Conservation (phyloP, 2,113 vertebrate genomes). For the Hippocampus comes region DNA sequence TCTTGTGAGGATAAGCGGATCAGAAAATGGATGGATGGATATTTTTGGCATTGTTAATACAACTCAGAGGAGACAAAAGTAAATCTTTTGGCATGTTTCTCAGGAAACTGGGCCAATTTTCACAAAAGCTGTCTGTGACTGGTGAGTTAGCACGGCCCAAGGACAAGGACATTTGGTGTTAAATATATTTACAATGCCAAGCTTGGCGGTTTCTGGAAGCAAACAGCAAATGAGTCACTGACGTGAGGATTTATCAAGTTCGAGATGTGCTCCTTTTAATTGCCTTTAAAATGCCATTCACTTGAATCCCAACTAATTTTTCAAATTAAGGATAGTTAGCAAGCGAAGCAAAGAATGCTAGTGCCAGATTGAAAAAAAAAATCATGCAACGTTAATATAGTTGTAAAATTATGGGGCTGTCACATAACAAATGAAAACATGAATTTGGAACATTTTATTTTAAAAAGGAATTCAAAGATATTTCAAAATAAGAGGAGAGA, state of each 20-base stretch:
- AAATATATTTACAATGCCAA: neutral
- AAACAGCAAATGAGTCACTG: neutral
- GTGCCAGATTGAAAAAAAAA: neutral
- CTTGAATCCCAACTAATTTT: neutral
- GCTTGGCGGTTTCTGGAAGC: neutral
- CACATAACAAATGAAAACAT: neutral
- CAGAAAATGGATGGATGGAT: neutral
- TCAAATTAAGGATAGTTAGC: neutral
- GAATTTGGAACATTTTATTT: neutral
- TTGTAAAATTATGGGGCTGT: neutral
- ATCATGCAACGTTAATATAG: neutral
- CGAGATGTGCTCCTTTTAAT: neutral
- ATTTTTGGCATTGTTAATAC: neutral
- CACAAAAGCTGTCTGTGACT: neutral
- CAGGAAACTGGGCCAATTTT: neutral
- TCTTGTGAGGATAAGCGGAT: no score
- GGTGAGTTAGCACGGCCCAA: neutral
- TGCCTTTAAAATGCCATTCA: neutral
- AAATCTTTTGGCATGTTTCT: neutral
- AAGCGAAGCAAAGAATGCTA: neutral
- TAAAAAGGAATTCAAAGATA: neutral
- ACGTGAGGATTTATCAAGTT: neutral
- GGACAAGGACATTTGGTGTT: neutral
- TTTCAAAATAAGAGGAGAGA: neutral
- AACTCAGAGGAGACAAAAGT: neutral